phyloP scores from a whole-genome alignment of 1,140 invertebrate genomes.

The Drosophila mojavensis region DNA sequence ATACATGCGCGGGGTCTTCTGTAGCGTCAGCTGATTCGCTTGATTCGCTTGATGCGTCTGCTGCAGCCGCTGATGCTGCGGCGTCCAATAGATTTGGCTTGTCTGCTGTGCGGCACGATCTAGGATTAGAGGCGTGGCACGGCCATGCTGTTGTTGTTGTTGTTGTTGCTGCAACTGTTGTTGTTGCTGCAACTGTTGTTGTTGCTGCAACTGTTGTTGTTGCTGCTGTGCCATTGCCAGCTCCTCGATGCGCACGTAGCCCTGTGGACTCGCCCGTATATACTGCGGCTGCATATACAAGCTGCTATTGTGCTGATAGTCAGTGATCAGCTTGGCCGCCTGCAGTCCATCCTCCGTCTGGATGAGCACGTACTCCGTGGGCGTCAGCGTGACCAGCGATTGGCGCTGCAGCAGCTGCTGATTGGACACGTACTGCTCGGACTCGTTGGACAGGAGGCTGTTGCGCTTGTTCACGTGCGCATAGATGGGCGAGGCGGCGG shows the following conservation, averaged over 20 bases:
- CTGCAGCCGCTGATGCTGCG: no score
- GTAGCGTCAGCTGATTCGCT: constrained; percentile 30
- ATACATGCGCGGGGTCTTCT: constrained; percentile 52
- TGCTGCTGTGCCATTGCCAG: constrained; percentile 26
- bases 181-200: constrained; percentile 5
- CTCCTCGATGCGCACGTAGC: constrained; percentile 41
- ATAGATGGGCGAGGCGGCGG: constrained; percentile 63
- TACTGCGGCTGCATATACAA: constrained; percentile 54
- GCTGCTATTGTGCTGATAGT: constrained; percentile 41
- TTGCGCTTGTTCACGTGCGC: constrained; percentile 77
- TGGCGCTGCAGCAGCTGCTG: constrained; percentile 39
- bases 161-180: constrained; percentile 17
- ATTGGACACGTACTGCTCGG: constrained; percentile 67
- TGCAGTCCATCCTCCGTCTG: constrained; percentile 73
- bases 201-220: constrained; percentile 7
- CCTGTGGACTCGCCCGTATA: constrained; percentile 15
- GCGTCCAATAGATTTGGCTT: no score
- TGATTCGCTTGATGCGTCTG: constrained; percentile 54
- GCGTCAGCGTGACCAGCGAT: constrained; percentile 29
- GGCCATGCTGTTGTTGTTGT: constrained; percentile 52
- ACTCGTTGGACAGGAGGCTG: constrained; percentile 73
- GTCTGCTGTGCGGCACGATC: constrained; percentile 45
- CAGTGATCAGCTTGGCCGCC: constrained; percentile 61
- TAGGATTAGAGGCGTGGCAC: constrained; percentile 76
- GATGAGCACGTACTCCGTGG: constrained; percentile 67